Evolutionary conservation across 2,113 vertebrate species (phyloP).

Genomic region (Cyprinodon brontotheroides): DNA sequence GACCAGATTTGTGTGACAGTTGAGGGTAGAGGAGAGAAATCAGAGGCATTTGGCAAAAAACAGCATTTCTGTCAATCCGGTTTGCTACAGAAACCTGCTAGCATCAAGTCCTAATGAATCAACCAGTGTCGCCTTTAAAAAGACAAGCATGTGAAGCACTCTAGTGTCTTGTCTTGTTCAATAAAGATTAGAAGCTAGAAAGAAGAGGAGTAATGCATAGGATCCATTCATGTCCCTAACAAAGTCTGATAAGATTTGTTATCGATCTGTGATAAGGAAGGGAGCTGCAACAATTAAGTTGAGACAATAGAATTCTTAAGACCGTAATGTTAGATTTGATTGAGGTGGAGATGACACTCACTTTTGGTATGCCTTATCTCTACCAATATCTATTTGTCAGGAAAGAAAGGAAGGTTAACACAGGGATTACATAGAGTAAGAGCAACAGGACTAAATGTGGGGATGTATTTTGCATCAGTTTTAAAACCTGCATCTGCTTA

Average conservation of each 20-base stretch:
- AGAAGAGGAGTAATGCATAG: neutral
- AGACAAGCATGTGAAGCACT: slow-evolving; percentile 47
- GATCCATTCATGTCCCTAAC: slow-evolving; percentile 14
- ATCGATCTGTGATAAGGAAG: neutral
- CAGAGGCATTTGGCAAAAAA: slow-evolving; percentile 7
- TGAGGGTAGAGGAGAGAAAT: slow-evolving; percentile 41
- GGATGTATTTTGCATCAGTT: neutral
- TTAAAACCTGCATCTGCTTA: neutral
- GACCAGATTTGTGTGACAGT: slow-evolving; percentile 56
- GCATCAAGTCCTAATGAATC: slow-evolving; percentile 58
- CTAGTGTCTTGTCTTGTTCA: slow-evolving; percentile 32
- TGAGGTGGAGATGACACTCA: neutral
- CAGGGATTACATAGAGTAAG: neutral
- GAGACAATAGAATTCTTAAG: slow-evolving; percentile 5
- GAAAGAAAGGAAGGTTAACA: neutral
- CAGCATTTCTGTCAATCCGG: slow-evolving; percentile 60
- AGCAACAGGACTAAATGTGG: too few relatives aligned
- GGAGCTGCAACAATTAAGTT: neutral
- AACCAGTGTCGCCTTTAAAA: slow-evolving; percentile 55
- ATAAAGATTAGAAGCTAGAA: slow-evolving; percentile 28
- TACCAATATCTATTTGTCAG: neutral
- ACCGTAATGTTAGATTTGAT: neutral
- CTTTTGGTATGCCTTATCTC: neutral
- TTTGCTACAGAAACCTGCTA: slow-evolving; percentile 43
- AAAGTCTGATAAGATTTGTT: slow-evolving; percentile 7